Base-by-base conservation (phyloP, 2,113 vertebrate genomes). In the Cyanoliseus patagonus region DNA sequence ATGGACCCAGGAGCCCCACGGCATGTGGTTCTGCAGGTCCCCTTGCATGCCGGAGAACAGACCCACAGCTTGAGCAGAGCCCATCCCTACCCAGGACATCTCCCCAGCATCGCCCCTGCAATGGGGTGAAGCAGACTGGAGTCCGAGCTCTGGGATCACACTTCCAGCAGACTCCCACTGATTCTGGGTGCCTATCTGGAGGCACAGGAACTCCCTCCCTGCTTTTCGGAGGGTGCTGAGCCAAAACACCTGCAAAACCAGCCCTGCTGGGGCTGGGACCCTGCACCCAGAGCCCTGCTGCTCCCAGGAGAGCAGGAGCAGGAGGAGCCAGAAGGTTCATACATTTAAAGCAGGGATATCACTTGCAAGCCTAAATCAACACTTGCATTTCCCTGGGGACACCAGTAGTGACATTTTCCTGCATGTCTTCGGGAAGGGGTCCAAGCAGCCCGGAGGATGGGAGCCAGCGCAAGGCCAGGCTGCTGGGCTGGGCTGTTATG, bases 201-300 rank as follows among this genome's bases (percentile, higher is more conserved):
- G 47, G 13, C 53, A 57, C 1, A 0, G 28, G 42, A 85, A 10
- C 44, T 25, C 59, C n/a, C 25, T 85, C 22, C 6, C 28, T 27
- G 19, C 3, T 41, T 63, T 72, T 84, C 79, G 77, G 87, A 55
- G 20, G n/a, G 25, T 68, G 52, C 52, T 85, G 74, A 68, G 64
- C 28, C 52, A 66, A 39, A 53, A 44, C 22, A 41, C 28, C 15
- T 47, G 39, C 42, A 80, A 67, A 81, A 63, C 25, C 59, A 88
- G 47, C 64, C 17, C 47, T 53, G 27, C 61, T 42, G 47, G 33
- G 42, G 35, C 41, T 13, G 15, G 53, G 22, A 77, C 44, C 64
- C 47, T 27, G 25, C 68, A 33, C 28, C 0, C 0, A 16, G 73
- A 52, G 61, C 53, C 47, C 23, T 0, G 1, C 41, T 62, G 66